Evolutionary conservation across 1,140 invertebrate species (phyloP).

Genomic region (Parapsyche elsis): DNA sequence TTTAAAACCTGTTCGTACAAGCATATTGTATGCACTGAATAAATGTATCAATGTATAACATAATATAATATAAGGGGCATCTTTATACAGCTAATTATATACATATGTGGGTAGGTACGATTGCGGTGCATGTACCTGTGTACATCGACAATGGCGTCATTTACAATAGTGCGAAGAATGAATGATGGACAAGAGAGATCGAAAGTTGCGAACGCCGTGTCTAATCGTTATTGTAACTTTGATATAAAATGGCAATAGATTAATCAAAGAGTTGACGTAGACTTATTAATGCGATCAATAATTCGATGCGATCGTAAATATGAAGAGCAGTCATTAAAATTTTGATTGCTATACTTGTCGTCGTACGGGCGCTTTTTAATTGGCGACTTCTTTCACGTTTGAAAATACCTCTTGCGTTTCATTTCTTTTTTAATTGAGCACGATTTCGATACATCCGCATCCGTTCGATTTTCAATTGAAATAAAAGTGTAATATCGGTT

Average conservation of each 20-base stretch:
- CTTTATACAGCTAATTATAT: neutral
- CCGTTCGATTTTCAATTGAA: no score
- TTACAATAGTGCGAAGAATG: conserved; percentile 14
- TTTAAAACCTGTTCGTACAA: neutral
- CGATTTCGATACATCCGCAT: no score
- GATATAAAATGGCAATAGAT: conserved; percentile 30
- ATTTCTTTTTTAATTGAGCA: no score
- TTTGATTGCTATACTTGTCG: conserved; percentile 6
- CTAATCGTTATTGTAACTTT: conserved; percentile 28
- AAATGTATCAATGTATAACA: neutral
- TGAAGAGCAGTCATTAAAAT: conserved; percentile 25
- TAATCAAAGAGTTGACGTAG: conserved; percentile 30
- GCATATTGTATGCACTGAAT: neutral
- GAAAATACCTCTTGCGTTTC: no score
- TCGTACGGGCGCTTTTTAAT: neutral
- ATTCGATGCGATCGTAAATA: conserved; percentile 22
- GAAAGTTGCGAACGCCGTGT: conserved; percentile 29
- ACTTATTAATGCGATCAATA: conserved; percentile 33
- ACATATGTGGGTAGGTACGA: neutral
- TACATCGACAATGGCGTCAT: conserved; percentile 23
- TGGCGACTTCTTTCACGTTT: no score
- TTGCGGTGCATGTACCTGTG: neutral
- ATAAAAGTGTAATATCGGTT: no score
- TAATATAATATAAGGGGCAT: no score
- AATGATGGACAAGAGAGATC: conserved; percentile 30